phyloP scores from a whole-genome alignment of 1,140 invertebrate genomes.

The Zaprionus ghesquierei region DNA sequence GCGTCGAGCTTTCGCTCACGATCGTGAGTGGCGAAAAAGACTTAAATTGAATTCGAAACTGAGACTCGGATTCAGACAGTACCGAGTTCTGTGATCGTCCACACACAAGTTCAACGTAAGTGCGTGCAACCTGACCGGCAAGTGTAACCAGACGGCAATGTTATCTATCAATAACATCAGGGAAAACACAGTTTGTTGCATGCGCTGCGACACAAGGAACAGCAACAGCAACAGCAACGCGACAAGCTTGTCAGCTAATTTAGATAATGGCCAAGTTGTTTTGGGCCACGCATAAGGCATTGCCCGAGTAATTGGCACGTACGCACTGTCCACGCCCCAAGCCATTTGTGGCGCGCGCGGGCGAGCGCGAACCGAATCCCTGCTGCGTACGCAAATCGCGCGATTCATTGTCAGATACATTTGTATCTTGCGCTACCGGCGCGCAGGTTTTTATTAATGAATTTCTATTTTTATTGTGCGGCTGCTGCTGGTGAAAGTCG shows the following conservation, averaged over 20 bases:
- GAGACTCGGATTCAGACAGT: slow-evolving; percentile 67
- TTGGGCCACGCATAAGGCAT: slow-evolving; percentile 28
- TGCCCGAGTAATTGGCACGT: neutral
- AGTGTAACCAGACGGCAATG: neutral
- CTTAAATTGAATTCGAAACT: slow-evolving; percentile 70
- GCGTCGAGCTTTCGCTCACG: slow-evolving; percentile 40
- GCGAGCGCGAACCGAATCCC: neutral
- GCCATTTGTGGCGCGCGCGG: slow-evolving; percentile 13
- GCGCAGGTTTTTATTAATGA: slow-evolving; percentile 38
- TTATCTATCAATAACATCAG: slow-evolving; percentile 12
- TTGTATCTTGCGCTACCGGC: slow-evolving; percentile 21
- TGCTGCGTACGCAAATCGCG: slow-evolving; percentile 1
- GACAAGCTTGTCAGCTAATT: slow-evolving; percentile 19
- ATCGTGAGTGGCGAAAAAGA: slow-evolving; percentile 63
- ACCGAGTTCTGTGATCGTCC: slow-evolving; percentile 59
- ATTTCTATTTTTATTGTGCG: slow-evolving; percentile 28
- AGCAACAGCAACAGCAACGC: neutral
- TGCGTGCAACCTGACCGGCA: slow-evolving; percentile 10
- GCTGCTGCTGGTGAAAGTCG: slow-evolving; percentile 30
- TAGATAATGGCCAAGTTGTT: slow-evolving; percentile 35
- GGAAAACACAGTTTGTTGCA: neutral
- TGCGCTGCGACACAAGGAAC: slow-evolving; percentile 10
- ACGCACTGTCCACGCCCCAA: slow-evolving; percentile 23
- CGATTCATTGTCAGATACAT: slow-evolving; percentile 27
- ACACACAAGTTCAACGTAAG: slow-evolving; percentile 54